These are phyloP conservation scores for Streblospio benedicti DNA, from an alignment of 1,140 invertebrate genomes.

Conservation along the genomic window DNA sequence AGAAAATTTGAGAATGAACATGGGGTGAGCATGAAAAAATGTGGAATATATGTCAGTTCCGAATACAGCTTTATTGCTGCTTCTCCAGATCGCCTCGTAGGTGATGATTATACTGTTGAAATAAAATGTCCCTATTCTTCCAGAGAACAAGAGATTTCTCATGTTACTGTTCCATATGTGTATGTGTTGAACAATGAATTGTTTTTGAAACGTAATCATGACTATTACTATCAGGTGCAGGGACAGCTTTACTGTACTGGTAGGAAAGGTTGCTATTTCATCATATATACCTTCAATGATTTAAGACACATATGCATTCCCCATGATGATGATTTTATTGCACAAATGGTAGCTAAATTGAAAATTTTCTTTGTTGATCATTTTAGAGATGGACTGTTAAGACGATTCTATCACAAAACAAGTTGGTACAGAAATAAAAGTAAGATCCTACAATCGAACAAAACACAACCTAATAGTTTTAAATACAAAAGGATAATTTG, in stretches of 20 bases:
- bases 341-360: slow-evolving; percentile 3
- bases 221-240: slow-evolving; percentile 20
- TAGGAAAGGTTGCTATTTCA: slow-evolving; percentile 18
- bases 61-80: slow-evolving; percentile 17
- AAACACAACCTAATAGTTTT: too few relatives aligned
- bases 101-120: slow-evolving; percentile 16
- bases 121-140: slow-evolving; percentile 15
- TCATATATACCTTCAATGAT: slow-evolving; percentile 18
- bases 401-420: too few relatives aligned
- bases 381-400: too few relatives aligned
- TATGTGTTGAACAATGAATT: slow-evolving; percentile 11
- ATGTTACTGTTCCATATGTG: slow-evolving; percentile 11
- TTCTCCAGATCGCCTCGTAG: slow-evolving; percentile 22
- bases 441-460: too few relatives aligned
- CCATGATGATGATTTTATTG: slow-evolving; percentile 10
- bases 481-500: too few relatives aligned
- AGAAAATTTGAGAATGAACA: slow-evolving; percentile 9
- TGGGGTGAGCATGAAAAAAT: slow-evolving; percentile 6
- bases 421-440: too few relatives aligned
- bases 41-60: slow-evolving; percentile 16
- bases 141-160: neutral
- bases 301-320: slow-evolving; percentile 7
- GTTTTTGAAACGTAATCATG: slow-evolving; percentile 13
- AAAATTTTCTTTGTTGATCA: too few relatives aligned
- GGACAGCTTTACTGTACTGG: slow-evolving; percentile 16